Percentiles rank a stretch among this genome's conserved stretches.
Conservation (phyloP, 2,888 invertebrate species). For the Acrobasis repandana region DNA sequence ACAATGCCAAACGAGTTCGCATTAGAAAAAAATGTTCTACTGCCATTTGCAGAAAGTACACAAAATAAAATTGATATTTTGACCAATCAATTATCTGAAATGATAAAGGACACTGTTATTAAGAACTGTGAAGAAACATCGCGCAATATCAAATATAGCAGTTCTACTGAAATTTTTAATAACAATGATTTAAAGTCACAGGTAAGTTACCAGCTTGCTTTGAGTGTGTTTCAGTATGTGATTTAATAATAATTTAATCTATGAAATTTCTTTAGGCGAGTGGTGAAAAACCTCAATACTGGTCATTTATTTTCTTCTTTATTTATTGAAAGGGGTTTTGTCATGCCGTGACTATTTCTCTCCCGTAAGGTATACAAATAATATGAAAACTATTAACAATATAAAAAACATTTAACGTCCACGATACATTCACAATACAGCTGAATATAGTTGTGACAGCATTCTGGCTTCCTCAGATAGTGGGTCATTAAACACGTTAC, state of each 20-base stretch:
- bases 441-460: too few relatives aligned
- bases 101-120: conserved; percentile 4
- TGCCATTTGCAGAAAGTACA: background rate
- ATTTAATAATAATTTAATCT: background rate
- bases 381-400: too few relatives aligned
- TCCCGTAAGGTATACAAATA: too few relatives aligned
- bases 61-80: conserved; percentile 1
- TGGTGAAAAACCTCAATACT: background rate
- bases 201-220: background rate
- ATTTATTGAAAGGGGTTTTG: too few relatives aligned
- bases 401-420: too few relatives aligned
- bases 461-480: too few relatives aligned
- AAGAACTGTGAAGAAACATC: background rate
- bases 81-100: background rate
- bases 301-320: too few relatives aligned
- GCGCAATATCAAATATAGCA: background rate
- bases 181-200: background rate
- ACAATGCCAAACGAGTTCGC: background rate
- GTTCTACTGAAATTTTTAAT: background rate
- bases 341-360: too few relatives aligned
- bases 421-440: too few relatives aligned
- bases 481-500: too few relatives aligned
- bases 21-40: background rate
- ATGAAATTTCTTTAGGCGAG: background rate
- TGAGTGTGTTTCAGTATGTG: background rate